Evolutionary conservation across 2,888 invertebrate species (phyloP).

Genomic region (Omphaloscelis lunosa): DNA sequence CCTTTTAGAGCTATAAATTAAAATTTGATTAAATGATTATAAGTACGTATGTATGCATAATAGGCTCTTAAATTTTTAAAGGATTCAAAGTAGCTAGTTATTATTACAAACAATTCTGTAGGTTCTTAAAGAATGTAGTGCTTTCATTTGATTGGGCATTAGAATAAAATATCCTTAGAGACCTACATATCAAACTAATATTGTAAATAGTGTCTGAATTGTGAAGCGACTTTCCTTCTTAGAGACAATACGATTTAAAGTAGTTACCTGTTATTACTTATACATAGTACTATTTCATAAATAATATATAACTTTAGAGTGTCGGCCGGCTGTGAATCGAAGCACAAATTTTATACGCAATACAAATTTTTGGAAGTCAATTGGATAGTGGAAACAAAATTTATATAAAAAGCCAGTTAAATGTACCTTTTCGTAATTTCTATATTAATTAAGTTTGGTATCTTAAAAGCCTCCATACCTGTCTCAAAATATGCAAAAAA

Average conservation of each 20-base stretch:
- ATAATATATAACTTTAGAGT: conserved; percentile 45
- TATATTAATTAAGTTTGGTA: background rate
- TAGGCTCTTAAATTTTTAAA: conserved; percentile 9
- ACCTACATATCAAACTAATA: conserved; percentile 49
- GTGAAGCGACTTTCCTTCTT: conserved; percentile 43
- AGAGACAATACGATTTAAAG: conserved; percentile 50
- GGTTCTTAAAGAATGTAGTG: background rate
- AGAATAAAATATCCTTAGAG: conserved; percentile 29
- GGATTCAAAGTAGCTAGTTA: conserved; percentile 4
- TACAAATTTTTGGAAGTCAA: conserved; percentile 53
- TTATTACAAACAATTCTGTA: background rate
- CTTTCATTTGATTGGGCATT: conserved; percentile 30
- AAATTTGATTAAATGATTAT: background rate
- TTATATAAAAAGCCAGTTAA: conserved; percentile 17
- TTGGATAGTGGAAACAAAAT: conserved; percentile 35
- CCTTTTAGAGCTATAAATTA: background rate
- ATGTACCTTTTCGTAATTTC: conserved; percentile 18
- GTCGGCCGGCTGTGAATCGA: conserved; percentile 74
- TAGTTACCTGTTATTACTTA: conserved; percentile 34
- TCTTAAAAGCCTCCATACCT: background rate
- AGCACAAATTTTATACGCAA: conserved; percentile 71
- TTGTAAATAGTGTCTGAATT: conserved; percentile 36
- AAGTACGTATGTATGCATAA: background rate
- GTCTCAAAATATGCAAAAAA: background rate
- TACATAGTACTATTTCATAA: conserved; percentile 38